Conservation (phyloP, 2,888 invertebrate species). For the Sialis fuliginosa region DNA sequence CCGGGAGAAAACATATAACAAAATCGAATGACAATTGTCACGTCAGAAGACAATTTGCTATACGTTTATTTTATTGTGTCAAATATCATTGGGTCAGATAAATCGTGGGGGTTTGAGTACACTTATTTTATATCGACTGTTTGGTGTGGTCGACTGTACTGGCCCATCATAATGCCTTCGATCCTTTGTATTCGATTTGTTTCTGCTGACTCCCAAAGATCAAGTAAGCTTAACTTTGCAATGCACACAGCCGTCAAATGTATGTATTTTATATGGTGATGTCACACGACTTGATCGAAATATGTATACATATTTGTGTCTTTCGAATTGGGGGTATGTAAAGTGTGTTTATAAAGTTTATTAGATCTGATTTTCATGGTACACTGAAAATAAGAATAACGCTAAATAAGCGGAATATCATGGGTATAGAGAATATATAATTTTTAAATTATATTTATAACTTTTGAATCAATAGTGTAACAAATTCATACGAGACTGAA, state of each 20-base stretch:
- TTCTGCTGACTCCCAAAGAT: conserved; percentile 2
- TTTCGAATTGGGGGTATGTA: too few relatives aligned
- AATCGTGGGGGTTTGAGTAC: neutral
- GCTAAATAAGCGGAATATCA: too few relatives aligned
- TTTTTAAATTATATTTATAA: too few relatives aligned
- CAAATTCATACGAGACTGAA: too few relatives aligned
- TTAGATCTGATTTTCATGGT: too few relatives aligned
- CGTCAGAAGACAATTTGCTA: conserved; percentile 17
- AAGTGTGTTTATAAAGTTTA: neutral
- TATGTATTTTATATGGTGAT: conserved; percentile 2
- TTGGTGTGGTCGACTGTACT: neutral
- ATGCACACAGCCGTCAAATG: neutral
- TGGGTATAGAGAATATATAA: too few relatives aligned
- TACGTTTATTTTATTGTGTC: conserved; percentile 16
- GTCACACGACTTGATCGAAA: neutral
- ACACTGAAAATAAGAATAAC: too few relatives aligned
- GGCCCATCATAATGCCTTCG: conserved; percentile 3
- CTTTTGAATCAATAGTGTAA: too few relatives aligned
- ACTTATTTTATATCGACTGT: neutral
- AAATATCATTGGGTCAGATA: neutral
- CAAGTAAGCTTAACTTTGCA: conserved; percentile 1
- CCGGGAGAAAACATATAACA: conserved; percentile 1
- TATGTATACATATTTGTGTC: too few relatives aligned
- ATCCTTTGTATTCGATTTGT: conserved; percentile 5
- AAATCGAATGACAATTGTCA: conserved; percentile 16